phyloP scores from a whole-genome alignment of 2,113 vertebrate species.

The Nibea albiflora region DNA sequence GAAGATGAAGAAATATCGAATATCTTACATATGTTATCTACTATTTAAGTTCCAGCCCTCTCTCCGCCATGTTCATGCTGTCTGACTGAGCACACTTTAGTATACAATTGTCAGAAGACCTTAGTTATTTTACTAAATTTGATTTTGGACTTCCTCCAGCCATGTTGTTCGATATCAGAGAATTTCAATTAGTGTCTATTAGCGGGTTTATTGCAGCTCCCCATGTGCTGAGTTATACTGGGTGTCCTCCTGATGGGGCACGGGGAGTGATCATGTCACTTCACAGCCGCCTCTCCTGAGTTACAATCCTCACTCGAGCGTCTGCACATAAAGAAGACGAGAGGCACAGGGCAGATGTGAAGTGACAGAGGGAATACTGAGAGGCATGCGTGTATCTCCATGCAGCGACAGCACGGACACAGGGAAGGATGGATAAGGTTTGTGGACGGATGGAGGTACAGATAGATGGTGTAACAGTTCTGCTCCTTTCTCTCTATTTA shows the following conservation, averaged over 20 bases:
- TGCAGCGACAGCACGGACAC: conserved; percentile 6
- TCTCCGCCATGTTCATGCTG: not conserved
- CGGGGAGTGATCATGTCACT: not conserved
- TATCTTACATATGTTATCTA: not conserved
- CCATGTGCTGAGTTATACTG: not conserved
- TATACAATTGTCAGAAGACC: too few relatives aligned
- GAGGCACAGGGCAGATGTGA: not conserved
- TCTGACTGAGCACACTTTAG: not conserved
- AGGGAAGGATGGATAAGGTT: not conserved
- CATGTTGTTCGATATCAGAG: not conserved
- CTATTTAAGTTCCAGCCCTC: not conserved
- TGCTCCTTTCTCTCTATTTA: not conserved
- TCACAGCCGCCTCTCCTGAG: not conserved
- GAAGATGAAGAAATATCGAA: not conserved
- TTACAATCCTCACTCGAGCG: not conserved
- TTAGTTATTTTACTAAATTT: not conserved
- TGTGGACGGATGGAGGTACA: not conserved
- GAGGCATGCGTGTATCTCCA: not conserved
- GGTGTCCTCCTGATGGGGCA: conserved; percentile 1
- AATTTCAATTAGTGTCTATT: not conserved
- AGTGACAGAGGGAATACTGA: conserved; percentile 31
- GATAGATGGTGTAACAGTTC: conserved; percentile 2
- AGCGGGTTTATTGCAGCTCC: not conserved
- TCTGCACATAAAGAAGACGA: conserved; percentile 3
- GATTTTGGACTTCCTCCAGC: not conserved